Conservation (phyloP, 2,888 invertebrate genomes). For the Rhodophaea formosa region DNA sequence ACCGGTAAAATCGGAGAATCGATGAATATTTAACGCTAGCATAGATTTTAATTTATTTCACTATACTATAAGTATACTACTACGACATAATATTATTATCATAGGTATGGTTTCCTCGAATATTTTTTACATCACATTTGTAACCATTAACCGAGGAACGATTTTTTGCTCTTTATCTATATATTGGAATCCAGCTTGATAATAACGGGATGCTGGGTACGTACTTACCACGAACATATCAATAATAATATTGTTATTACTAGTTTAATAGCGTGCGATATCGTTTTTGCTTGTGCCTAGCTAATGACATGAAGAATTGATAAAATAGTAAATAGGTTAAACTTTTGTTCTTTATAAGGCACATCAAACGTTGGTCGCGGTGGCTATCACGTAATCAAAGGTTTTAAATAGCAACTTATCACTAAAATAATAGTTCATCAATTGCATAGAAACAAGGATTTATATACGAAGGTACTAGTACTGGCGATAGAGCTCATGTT, state of each 20-base stretch:
- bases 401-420: no score
- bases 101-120: neutral
- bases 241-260: conserved; percentile 9
- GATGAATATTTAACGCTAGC: conserved; percentile 13
- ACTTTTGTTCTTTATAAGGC: no score
- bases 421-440: no score
- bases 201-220: conserved; percentile 17
- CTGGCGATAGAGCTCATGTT: conserved; percentile 12
- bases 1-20: conserved; percentile 11
- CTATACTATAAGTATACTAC: conserved; percentile 4
- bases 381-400: no score
- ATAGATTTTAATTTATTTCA: conserved; percentile 6
- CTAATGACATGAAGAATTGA: neutral
- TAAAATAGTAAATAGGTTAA: neutral
- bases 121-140: conserved; percentile 2
- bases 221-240: conserved; percentile 1
- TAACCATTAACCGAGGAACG: conserved; percentile 1
- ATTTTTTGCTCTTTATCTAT: conserved; percentile 16
- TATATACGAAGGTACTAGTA: neutral
- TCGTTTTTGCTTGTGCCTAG: neutral
- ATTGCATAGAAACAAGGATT: neutral
- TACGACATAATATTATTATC: neutral
- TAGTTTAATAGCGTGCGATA: conserved; percentile 3
- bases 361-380: no score
- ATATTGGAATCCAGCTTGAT: conserved; percentile 14